Evolutionary conservation across 2,113 vertebrate species (phyloP).

Genomic region (Oxyura jamaicensis): DNA sequence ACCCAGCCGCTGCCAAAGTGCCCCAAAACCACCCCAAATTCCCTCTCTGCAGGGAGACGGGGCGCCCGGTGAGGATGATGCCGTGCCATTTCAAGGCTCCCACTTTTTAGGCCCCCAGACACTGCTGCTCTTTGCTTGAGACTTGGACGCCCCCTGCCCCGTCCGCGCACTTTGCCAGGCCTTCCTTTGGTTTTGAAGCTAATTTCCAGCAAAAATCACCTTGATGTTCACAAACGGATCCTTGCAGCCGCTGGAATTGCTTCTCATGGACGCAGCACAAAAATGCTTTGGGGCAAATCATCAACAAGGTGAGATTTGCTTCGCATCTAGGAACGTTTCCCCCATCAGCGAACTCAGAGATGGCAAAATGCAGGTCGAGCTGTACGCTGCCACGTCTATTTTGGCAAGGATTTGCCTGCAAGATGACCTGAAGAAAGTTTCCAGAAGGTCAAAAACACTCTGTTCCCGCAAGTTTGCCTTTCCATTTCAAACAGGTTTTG

Average conservation of each 20-base stretch:
- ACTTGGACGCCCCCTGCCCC: background rate
- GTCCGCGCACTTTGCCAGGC: background rate
- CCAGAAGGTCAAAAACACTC: background rate
- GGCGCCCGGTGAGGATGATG: accelerated
- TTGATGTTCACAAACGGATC: background rate
- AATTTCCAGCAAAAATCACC: background rate
- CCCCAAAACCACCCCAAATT: background rate
- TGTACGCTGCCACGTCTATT: background rate
- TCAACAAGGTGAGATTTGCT: too few species aligned
- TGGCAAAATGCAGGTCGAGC: background rate
- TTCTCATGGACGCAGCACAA: background rate
- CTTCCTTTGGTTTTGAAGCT: background rate
- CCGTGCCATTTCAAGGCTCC: background rate
- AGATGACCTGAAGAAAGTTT: background rate
- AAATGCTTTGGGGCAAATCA: too few species aligned
- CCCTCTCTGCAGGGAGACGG: background rate
- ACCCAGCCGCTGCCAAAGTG: accelerated
- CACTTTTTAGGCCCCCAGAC: background rate
- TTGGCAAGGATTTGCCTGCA: background rate
- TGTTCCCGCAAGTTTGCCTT: background rate
- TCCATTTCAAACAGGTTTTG: background rate
- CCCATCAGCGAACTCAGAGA: background rate
- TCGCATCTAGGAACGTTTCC: background rate
- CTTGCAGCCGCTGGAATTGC: background rate
- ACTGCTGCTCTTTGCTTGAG: background rate